Conservation (phyloP, 37 sponge, comb jelly and placozoan genomes). For the Aplysina aerophoba region DNA sequence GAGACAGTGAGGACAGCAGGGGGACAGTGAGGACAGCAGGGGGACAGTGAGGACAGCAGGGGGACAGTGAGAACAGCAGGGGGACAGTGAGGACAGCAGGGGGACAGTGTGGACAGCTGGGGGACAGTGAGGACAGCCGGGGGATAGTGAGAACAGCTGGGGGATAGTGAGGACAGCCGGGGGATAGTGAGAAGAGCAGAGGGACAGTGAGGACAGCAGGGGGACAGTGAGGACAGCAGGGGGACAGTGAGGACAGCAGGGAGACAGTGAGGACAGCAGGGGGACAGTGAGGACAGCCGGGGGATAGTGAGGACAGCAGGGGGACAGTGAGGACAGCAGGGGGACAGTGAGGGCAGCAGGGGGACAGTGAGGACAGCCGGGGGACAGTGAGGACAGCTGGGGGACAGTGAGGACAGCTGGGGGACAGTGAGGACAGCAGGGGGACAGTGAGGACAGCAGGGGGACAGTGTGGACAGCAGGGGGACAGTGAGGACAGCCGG, state of each 20-base stretch:
- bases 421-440: background rate
- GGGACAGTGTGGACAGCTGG: slow-evolving; percentile 9
- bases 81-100: background rate
- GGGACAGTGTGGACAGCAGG: background rate
- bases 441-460: slow-evolving; percentile 16
- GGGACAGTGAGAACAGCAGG: too few relatives aligned
- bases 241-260: background rate
- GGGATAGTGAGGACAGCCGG: background rate
- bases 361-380: slow-evolving; percentile 16
- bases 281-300: too few relatives aligned
- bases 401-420: slow-evolving; percentile 16
- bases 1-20: slow-evolving; percentile 19
- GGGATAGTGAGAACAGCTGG: slow-evolving; percentile 14
- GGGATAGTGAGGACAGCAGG: background rate
- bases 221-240: slow-evolving; percentile 16
- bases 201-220: background rate
- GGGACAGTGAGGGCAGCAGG: background rate
- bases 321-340: slow-evolving; percentile 16
- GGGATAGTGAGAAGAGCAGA: slow-evolving; percentile 13
- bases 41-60: slow-evolving; percentile 16
- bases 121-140: background rate
- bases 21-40: background rate
- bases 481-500: slow-evolving; percentile 16
- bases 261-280: slow-evolving; percentile 19
- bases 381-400: background rate